Evolutionary conservation across 2,797 vertebrate genomes (phyloP).

Genomic region (Pseudotriccus pelzelni): DNA sequence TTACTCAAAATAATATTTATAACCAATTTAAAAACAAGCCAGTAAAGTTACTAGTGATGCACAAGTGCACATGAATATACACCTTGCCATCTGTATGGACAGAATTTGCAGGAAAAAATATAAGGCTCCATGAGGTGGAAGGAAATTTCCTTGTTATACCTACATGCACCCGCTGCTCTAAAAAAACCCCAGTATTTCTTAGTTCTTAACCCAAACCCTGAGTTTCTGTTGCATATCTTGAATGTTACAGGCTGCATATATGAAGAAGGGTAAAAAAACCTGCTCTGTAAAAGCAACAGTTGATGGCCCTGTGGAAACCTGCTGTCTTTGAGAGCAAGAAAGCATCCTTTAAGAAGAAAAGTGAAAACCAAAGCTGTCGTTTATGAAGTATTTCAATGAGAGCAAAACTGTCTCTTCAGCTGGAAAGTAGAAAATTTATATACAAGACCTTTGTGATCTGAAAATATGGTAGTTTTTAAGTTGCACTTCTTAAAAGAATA

Average conservation of each 20-base stretch:
- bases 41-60: background rate
- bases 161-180: background rate
- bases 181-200: background rate
- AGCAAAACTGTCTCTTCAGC: background rate
- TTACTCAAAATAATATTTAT: background rate
- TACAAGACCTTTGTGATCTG: background rate
- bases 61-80: accelerated
- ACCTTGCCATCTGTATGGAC: background rate
- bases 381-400: slow-evolving; percentile 37
- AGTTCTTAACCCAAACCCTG: background rate
- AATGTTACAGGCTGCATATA: background rate
- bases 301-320: background rate
- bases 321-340: background rate
- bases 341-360: background rate
- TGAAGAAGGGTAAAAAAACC: background rate
- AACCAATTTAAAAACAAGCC: background rate
- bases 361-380: background rate
- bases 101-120: background rate
- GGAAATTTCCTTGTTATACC: background rate
- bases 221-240: background rate
- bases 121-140: background rate
- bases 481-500: background rate
- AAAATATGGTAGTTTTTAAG: slow-evolving; percentile 19
- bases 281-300: background rate
- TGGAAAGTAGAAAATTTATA: slow-evolving; percentile 18